These are phyloP conservation scores for Tolmerus cingulatus DNA, from an alignment of 2,888 invertebrate species.

Conservation along the genomic window DNA sequence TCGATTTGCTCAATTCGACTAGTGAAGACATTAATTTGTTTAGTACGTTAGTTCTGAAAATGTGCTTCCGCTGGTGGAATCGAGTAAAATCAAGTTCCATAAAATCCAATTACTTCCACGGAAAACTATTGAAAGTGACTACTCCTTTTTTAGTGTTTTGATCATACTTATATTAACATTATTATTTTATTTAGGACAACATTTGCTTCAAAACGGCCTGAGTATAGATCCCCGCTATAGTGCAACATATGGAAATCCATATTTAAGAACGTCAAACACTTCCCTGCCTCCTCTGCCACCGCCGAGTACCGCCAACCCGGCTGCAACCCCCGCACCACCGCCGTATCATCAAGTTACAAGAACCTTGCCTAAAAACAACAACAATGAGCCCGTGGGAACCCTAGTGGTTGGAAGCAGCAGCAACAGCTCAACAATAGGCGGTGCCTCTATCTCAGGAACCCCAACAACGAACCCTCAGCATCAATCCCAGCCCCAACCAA, in stretches of 20 bases:
- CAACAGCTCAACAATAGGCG: constrained; percentile 70
- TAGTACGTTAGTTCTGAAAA: too few species aligned
- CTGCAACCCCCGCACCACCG: constrained; percentile 82
- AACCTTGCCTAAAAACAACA: constrained; percentile 50
- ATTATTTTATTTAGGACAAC: constrained; percentile 56
- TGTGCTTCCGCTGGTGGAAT: too few species aligned
- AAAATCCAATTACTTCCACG: neutral
- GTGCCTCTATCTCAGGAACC: constrained; percentile 66
- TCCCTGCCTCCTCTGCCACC: constrained; percentile 66
- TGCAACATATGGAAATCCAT: constrained; percentile 90
- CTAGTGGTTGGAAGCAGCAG: constrained; percentile 61
- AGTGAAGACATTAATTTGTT: too few species aligned
- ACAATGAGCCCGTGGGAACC: constrained; percentile 60
- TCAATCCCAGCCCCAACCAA: constrained; percentile 73
- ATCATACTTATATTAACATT: neutral
- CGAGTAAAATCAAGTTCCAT: too few species aligned
- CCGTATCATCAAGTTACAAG: constrained; percentile 69
- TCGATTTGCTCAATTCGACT: too few species aligned
- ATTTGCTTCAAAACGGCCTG: constrained; percentile 61
- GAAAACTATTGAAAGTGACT: neutral
- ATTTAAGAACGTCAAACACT: constrained; percentile 74
- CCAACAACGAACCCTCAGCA: constrained; percentile 55
- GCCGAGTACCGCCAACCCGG: constrained; percentile 76
- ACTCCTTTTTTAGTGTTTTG: neutral
- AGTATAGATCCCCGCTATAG: constrained; percentile 82